Conservation (phyloP, 2,113 vertebrate genomes). For the Caretta caretta region DNA sequence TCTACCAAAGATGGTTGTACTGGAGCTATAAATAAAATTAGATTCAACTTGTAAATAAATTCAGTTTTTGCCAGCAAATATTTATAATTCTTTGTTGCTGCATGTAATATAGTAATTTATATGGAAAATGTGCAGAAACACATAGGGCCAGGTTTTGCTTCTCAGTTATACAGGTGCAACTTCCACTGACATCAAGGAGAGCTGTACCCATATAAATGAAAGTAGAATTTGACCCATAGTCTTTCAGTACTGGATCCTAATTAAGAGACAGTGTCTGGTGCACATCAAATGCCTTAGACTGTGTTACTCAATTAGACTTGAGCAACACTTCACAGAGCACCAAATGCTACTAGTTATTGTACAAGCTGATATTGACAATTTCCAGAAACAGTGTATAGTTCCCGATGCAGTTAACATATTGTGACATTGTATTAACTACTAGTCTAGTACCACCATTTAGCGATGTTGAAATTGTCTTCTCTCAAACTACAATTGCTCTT, state of each 20-base stretch:
- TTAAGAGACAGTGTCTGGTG: slow-evolving; percentile 81
- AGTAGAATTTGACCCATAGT: slow-evolving; percentile 63
- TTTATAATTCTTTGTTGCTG: slow-evolving; percentile 81
- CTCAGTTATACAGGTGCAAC: slow-evolving; percentile 63
- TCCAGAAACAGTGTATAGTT: slow-evolving; percentile 77
- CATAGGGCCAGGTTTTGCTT: slow-evolving; percentile 61
- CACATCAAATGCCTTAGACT: slow-evolving; percentile 87
- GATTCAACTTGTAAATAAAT: slow-evolving; percentile 84
- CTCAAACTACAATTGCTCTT: slow-evolving; percentile 42
- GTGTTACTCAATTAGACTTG: slow-evolving; percentile 84
- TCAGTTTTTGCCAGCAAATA: slow-evolving; percentile 72
- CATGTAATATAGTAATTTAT: slow-evolving; percentile 80
- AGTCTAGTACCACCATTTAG: slow-evolving; percentile 70
- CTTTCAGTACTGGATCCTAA: slow-evolving; percentile 83
- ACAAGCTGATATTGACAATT: slow-evolving; percentile 83
- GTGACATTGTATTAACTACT: slow-evolving; percentile 71
- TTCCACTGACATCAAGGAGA: slow-evolving; percentile 39
- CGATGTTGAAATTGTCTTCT: slow-evolving; percentile 53
- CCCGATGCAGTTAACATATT: slow-evolving; percentile 68
- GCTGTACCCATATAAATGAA: slow-evolving; percentile 55
- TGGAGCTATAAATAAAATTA: slow-evolving; percentile 84
- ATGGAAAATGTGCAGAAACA: slow-evolving; percentile 68
- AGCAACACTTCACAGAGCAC: slow-evolving; percentile 81
- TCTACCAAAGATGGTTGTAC: slow-evolving; percentile 78
- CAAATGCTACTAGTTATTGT: slow-evolving; percentile 83